phyloP scores from a whole-genome alignment of 1,140 invertebrate genomes.

The Megalopta genalis region DNA sequence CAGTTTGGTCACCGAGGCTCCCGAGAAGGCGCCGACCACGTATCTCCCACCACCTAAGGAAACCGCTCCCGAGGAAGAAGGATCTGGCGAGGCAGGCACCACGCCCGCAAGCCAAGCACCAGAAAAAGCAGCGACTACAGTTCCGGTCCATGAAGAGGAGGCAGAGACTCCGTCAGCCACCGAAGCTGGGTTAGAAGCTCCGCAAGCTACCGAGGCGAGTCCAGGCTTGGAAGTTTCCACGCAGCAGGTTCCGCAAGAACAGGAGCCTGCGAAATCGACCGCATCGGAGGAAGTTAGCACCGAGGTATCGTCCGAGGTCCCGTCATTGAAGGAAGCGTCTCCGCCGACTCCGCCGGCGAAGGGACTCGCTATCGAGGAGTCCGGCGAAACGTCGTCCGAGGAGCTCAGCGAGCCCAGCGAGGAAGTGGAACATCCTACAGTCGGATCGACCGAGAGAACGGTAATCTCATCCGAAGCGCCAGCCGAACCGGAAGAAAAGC shows the following conservation, averaged over 20 bases:
- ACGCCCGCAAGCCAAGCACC: not conserved
- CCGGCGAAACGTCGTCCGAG: conserved; percentile 58
- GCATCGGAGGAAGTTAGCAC: conserved; percentile 28
- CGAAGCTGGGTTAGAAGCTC: conserved; percentile 11
- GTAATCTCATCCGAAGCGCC: not conserved
- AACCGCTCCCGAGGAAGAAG: conserved; percentile 10
- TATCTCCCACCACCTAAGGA: conserved; percentile 29
- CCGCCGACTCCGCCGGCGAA: conserved; percentile 51
- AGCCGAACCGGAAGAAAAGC: not conserved
- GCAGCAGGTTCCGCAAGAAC: conserved; percentile 5
- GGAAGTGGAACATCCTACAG: conserved; percentile 28
- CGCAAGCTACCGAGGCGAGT: conserved; percentile 4
- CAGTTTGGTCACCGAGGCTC: conserved; percentile 59
- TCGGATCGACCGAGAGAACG: conserved; percentile 8
- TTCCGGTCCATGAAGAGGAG: not conserved
- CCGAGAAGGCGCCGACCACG: conserved; percentile 43
- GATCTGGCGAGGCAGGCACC: not conserved
- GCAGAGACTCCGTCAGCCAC: conserved; percentile 11
- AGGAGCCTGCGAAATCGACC: conserved; percentile 32
- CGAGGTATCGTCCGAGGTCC: conserved; percentile 7
- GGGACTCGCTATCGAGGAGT: conserved; percentile 43
- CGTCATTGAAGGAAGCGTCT: conserved; percentile 11
- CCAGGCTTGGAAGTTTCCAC: conserved; percentile 14
- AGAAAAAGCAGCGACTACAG: conserved; percentile 20
- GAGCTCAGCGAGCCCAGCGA: conserved; percentile 48